phyloP scores from a whole-genome alignment of 2,113 vertebrate genomes.

The Salvator merianae region DNA sequence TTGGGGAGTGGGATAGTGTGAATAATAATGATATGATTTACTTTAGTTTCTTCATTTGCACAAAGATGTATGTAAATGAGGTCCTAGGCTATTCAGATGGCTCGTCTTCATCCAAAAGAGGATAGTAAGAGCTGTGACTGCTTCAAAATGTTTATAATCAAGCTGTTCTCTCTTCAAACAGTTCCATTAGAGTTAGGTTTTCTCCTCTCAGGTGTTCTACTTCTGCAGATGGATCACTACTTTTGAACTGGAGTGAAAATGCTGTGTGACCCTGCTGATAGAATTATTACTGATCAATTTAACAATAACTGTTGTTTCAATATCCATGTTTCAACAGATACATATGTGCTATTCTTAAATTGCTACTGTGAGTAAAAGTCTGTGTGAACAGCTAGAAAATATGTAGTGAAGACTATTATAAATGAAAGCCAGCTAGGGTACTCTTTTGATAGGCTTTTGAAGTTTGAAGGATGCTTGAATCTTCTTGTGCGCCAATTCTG shows the following conservation, averaged over 20 bases:
- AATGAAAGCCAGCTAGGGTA: slow-evolving; percentile 17
- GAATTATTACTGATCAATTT: neutral
- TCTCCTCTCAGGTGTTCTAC: neutral
- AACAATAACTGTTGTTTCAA: neutral
- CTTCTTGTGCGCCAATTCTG: slow-evolving; percentile 87
- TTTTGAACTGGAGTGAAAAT: neutral
- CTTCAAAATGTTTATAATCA: neutral
- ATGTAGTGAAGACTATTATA: slow-evolving; percentile 3
- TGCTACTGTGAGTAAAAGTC: neutral
- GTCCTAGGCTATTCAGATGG: neutral
- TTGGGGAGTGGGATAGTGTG: too few species aligned
- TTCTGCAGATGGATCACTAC: neutral
- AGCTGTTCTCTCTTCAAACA: neutral
- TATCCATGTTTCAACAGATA: neutral
- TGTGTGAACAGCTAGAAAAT: neutral
- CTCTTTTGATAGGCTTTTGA: slow-evolving; percentile 43
- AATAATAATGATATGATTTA: too few species aligned
- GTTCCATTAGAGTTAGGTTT: neutral
- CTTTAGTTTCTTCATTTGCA: too few species aligned
- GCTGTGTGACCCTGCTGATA: neutral
- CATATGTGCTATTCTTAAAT: slow-evolving; percentile 12
- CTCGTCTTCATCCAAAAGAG: neutral
- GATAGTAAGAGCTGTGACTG: neutral
- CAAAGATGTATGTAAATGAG: too few species aligned
- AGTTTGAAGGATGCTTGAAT: slow-evolving; percentile 70